Conservation (phyloP, 92 coral and sea anemone genomes). For the Heteractis magnifica region DNA sequence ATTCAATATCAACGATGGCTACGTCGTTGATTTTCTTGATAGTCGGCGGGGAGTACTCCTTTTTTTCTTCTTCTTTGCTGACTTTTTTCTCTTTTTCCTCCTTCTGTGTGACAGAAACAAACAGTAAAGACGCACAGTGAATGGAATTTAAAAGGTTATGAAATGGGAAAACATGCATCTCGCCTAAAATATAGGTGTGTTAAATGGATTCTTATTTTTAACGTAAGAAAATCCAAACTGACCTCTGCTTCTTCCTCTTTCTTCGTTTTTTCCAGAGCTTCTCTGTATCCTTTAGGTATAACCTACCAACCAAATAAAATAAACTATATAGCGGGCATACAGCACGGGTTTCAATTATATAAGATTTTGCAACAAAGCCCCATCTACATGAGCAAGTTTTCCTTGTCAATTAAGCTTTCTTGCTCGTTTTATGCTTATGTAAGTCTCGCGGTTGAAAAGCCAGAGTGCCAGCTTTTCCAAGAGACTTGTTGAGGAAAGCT, state of each 20-base stretch:
- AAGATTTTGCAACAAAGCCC: background rate
- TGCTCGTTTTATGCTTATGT: too few species aligned
- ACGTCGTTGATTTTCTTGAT: slow-evolving; percentile 60
- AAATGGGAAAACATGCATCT: too few species aligned
- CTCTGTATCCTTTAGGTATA: slow-evolving; percentile 80
- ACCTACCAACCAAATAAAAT: slow-evolving; percentile 41
- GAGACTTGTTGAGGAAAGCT: too few species aligned
- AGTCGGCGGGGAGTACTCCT: slow-evolving; percentile 74
- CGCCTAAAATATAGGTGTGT: too few species aligned
- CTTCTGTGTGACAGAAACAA: background rate
- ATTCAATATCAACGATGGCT: slow-evolving; percentile 79
- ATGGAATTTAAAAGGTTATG: too few species aligned
- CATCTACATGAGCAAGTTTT: background rate
- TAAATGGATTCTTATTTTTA: too few species aligned
- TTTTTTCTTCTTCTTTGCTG: slow-evolving; percentile 49
- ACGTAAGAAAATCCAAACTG: background rate
- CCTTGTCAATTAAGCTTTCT: too few species aligned
- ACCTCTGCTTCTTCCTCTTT: slow-evolving; percentile 56
- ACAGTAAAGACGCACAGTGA: too few species aligned
- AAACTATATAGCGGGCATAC: background rate
- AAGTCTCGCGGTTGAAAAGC: too few species aligned
- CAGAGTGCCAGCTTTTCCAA: too few species aligned
- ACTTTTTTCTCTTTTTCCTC: slow-evolving; percentile 35
- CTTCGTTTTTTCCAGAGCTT: slow-evolving; percentile 54
- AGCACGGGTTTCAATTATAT: background rate